phyloP scores from a whole-genome alignment of 2,888 invertebrate genomes.

The Polietes domitor region DNA sequence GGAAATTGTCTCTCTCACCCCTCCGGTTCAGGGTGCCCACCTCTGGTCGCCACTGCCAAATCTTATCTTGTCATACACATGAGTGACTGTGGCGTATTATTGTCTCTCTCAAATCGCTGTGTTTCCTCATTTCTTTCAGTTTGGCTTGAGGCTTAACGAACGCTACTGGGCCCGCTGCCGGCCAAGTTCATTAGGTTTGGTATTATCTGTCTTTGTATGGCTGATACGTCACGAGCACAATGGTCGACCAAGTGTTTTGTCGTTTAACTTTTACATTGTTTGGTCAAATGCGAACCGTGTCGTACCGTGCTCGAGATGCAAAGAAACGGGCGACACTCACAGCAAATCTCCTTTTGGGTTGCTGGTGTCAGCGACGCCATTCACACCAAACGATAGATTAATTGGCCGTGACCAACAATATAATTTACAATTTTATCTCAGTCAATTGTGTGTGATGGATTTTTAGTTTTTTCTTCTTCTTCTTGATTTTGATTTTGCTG shows the following conservation, averaged over 20 bases:
- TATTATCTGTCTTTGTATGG: not conserved
- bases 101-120: no score
- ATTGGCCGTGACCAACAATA: conserved; percentile 5
- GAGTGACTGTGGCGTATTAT: no score
- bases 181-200: not conserved
- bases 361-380: not conserved
- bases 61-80: no score
- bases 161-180: not conserved
- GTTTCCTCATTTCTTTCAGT: not conserved
- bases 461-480: not conserved
- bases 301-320: not conserved
- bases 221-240: not conserved
- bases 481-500: not conserved
- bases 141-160: conserved; percentile 4
- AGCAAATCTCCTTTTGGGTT: not conserved
- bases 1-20: no score
- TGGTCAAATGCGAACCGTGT: no score
- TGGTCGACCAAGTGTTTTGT: conserved; percentile 9
- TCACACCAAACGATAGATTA: conserved; percentile 1
- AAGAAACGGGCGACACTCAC: not conserved
- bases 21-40: no score
- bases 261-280: not conserved
- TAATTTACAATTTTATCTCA: conserved; percentile 4
- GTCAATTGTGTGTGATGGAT: not conserved
- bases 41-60: no score